Conservation (phyloP, 1,140 invertebrate species). For the Bombus impatiens region DNA sequence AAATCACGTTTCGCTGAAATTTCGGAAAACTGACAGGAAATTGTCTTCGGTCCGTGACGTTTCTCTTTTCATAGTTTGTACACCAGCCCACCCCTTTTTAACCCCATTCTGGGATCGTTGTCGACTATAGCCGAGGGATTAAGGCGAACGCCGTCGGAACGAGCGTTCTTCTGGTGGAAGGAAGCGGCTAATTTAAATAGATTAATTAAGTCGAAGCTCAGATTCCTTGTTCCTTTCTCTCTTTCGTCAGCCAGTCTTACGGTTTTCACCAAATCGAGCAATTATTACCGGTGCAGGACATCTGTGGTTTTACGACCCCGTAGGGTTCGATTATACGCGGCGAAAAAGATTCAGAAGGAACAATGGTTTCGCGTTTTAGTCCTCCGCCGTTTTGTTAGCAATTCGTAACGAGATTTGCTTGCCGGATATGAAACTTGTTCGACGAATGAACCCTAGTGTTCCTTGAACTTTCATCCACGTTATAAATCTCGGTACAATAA, state of each 20-base stretch:
- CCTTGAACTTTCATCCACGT: background rate
- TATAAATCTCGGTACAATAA: background rate
- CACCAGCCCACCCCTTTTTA: background rate
- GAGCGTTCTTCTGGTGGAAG: conserved; percentile 45
- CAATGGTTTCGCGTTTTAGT: background rate
- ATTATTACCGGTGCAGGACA: conserved; percentile 55
- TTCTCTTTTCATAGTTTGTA: conserved; percentile 5
- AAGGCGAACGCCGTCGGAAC: conserved; percentile 21
- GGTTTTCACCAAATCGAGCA: conserved; percentile 57
- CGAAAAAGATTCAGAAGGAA: conserved; percentile 7
- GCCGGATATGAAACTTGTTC: background rate
- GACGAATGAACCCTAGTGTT: background rate
- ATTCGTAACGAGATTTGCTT: background rate
- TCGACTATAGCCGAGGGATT: conserved; percentile 25
- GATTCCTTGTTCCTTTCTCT: background rate
- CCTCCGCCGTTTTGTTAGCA: background rate
- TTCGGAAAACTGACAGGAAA: conserved; percentile 1
- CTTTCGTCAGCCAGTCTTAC: background rate
- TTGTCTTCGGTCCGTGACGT: conserved; percentile 3
- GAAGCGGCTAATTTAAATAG: conserved; percentile 72
- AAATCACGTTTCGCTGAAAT: background rate
- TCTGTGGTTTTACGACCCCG: conserved; percentile 32
- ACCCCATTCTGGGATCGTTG: conserved; percentile 12
- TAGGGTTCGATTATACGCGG: conserved; percentile 27
- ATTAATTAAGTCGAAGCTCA: conserved; percentile 72